These are phyloP conservation scores for Epinotia nisella DNA, from an alignment of 2,888 invertebrate genomes.

Conservation along the genomic window DNA sequence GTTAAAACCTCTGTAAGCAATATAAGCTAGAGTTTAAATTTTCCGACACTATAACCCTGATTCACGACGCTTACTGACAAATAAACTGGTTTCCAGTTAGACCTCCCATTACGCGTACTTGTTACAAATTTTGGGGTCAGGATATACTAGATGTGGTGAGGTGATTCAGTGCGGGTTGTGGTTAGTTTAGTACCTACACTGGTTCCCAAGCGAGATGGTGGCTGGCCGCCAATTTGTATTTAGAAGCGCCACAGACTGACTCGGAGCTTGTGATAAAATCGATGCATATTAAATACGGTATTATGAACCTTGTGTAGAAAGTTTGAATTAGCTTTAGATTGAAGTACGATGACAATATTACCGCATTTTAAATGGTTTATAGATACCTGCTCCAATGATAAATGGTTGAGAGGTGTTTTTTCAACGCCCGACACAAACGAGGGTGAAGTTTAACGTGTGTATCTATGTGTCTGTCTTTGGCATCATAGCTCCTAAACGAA, in stretches of 20 bases:
- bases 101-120: no score
- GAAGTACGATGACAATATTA: background rate
- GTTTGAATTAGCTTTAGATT: constrained; percentile 7
- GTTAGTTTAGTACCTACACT: no score
- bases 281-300: constrained; percentile 31
- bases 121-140: no score
- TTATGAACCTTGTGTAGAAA: constrained; percentile 6
- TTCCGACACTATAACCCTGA: constrained; percentile 11
- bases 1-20: background rate
- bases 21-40: constrained; percentile 12
- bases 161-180: background rate
- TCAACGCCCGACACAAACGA: no score
- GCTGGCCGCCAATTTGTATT: constrained; percentile 24
- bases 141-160: background rate
- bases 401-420: no score
- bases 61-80: no score
- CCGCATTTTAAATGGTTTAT: background rate
- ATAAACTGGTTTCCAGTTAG: no score
- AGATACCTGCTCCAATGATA: no score
- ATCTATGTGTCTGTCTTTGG: no score
- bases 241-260: constrained; percentile 7
- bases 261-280: constrained; percentile 13
- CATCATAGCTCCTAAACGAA: no score
- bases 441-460: no score
- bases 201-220: constrained; percentile 5